Evolutionary conservation across 1,140 invertebrate genomes (phyloP).

Genomic region (Ganaspis sp.): DNA sequence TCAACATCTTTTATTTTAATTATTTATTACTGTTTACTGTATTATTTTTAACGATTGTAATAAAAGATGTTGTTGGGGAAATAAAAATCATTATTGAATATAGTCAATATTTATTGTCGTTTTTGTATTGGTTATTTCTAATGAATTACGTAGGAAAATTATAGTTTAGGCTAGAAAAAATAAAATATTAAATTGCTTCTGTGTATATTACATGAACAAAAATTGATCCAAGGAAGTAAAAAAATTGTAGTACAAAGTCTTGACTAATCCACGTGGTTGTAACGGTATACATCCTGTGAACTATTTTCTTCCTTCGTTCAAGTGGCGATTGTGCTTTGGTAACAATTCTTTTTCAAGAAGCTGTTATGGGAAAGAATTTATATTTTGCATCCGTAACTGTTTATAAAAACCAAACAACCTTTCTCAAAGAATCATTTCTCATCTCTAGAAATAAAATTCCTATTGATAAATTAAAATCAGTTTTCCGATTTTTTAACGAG

Average conservation of each 20-base stretch:
- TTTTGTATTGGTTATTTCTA: neutral
- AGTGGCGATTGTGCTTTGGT: neutral
- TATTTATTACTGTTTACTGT: no score
- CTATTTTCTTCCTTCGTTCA: constrained; percentile 20
- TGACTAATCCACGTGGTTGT: neutral
- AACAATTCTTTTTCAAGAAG: constrained; percentile 2
- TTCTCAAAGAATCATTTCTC: neutral
- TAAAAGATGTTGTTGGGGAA: no score
- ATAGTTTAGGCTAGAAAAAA: no score
- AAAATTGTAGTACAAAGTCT: neutral
- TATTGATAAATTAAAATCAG: neutral
- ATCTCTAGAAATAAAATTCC: neutral
- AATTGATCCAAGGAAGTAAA: constrained; percentile 1
- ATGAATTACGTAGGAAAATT: neutral
- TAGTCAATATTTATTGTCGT: neutral
- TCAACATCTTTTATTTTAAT: no score
- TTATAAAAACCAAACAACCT: constrained; percentile 10
- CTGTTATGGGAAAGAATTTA: constrained; percentile 14
- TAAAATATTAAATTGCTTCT: constrained; percentile 8
- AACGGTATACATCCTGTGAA: constrained; percentile 27
- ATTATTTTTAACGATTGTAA: no score
- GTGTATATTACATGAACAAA: constrained; percentile 15
- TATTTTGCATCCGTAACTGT: neutral
- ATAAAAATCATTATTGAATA: neutral
- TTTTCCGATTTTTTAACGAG: neutral